phyloP scores from a whole-genome alignment of 2,113 vertebrate genomes.

The Sciurus niger region DNA sequence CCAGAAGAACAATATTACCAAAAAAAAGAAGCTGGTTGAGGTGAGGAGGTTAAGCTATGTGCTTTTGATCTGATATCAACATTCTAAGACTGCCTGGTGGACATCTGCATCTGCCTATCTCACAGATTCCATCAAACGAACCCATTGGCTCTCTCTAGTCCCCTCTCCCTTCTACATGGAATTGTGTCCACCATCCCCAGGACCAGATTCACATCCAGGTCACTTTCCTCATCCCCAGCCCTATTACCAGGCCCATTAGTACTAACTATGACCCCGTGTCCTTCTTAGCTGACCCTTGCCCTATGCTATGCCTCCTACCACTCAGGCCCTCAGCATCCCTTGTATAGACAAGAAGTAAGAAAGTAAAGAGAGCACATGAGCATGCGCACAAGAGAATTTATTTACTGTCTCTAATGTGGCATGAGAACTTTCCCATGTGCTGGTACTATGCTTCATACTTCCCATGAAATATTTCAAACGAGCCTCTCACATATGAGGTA shows the following conservation, averaged over 20 bases:
- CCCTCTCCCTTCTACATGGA: not conserved
- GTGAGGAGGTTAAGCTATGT: constrained; percentile 85
- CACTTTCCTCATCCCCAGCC: not conserved
- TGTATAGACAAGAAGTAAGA: not conserved
- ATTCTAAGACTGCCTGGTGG: not conserved
- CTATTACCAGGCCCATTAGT: not conserved
- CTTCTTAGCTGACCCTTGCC: not conserved
- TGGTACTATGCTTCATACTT: not conserved
- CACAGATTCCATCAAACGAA: not conserved
- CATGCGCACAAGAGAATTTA: not conserved
- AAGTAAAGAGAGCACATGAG: too few species aligned
- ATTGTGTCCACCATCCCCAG: not conserved
- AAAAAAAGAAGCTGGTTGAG: constrained; percentile 97
- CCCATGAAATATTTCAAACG: not conserved
- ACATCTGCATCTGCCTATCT: not conserved
- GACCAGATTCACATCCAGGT: not conserved
- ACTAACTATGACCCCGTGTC: not conserved
- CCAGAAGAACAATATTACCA: constrained; percentile 95
- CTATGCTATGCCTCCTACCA: too few species aligned
- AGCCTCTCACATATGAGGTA: not conserved
- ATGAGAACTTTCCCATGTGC: not conserved
- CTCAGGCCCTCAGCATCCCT: not conserved
- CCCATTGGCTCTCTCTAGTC: too few species aligned
- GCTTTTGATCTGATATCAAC: not conserved
- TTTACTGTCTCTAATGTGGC: not conserved